Conservation (phyloP, 2,888 invertebrate genomes). For the Chrysotoxum bicinctum region DNA sequence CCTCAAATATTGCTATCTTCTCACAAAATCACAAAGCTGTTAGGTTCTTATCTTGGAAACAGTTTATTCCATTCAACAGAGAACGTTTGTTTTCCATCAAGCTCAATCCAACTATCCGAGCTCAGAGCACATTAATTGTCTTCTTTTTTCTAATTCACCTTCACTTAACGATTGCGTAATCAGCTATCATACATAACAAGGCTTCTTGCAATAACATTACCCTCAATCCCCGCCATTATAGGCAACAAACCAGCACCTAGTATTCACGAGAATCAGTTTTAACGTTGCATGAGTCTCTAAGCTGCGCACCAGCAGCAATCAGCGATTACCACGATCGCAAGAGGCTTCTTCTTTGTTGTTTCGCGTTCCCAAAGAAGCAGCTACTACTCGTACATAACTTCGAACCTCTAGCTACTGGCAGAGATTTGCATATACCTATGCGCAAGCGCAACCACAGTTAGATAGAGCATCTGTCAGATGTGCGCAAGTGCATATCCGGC, state of each 20-base stretch:
- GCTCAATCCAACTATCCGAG: background rate
- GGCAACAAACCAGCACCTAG: conserved; percentile 11
- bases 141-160: conserved; percentile 34
- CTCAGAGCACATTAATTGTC: background rate
- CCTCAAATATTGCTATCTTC: background rate
- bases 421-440: conserved; percentile 43
- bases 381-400: too few relatives aligned
- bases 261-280: conserved; percentile 51
- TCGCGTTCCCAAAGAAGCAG: conserved; percentile 18
- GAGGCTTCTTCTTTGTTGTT: conserved; percentile 45
- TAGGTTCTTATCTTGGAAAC: background rate
- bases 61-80: background rate
- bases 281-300: conserved; percentile 16
- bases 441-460: conserved; percentile 14
- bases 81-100: conserved; percentile 19
- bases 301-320: background rate
- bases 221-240: conserved; percentile 48
- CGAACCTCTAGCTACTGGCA: conserved; percentile 15
- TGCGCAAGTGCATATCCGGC: conserved; percentile 41
- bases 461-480: conserved; percentile 42
- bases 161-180: conserved; percentile 54
- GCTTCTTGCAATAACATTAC: conserved; percentile 41
- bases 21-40: conserved; percentile 11
- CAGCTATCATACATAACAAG: conserved; percentile 40
- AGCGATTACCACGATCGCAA: background rate